Evolutionary conservation across 2,888 invertebrate genomes (phyloP).

Genomic region (Drosophila greeni): DNA sequence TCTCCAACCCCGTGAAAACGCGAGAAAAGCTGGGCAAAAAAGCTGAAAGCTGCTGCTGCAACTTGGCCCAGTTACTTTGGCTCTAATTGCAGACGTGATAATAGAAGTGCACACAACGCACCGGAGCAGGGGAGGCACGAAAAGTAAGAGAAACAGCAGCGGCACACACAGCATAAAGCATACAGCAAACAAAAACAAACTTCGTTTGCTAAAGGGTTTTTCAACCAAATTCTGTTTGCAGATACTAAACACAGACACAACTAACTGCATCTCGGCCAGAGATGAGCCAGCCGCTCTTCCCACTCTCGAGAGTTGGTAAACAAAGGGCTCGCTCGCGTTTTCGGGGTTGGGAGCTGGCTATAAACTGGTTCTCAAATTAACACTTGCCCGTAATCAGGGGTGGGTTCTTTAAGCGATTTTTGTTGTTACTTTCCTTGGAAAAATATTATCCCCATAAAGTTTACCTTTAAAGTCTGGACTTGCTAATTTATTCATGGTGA

Average conservation of each 20-base stretch:
- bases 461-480: not conserved
- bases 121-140: constrained; percentile 3
- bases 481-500: not conserved
- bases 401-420: constrained; percentile 20
- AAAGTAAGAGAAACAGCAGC: constrained; percentile 11
- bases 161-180: constrained; percentile 12
- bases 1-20: constrained; percentile 30
- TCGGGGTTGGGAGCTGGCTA: constrained; percentile 28
- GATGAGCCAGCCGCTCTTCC: constrained; percentile 19
- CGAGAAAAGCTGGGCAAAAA: constrained; percentile 30
- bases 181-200: constrained; percentile 41
- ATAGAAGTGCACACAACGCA: constrained; percentile 39
- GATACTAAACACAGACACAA: constrained; percentile 10
- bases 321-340: constrained; percentile 14
- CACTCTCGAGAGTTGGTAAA: not conserved
- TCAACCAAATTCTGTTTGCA: constrained; percentile 34
- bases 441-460: constrained; percentile 7
- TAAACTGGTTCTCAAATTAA: constrained; percentile 27
- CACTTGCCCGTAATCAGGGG: constrained; percentile 18
- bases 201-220: constrained; percentile 47
- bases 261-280: constrained; percentile 21
- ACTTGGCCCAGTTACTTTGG: constrained; percentile 69
- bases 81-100: constrained; percentile 68
- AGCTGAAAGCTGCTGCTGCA: constrained; percentile 35
- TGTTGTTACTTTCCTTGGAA: not conserved